Evolutionary conservation across 2,113 vertebrate genomes (phyloP).

Genomic region (Lagopus muta): DNA sequence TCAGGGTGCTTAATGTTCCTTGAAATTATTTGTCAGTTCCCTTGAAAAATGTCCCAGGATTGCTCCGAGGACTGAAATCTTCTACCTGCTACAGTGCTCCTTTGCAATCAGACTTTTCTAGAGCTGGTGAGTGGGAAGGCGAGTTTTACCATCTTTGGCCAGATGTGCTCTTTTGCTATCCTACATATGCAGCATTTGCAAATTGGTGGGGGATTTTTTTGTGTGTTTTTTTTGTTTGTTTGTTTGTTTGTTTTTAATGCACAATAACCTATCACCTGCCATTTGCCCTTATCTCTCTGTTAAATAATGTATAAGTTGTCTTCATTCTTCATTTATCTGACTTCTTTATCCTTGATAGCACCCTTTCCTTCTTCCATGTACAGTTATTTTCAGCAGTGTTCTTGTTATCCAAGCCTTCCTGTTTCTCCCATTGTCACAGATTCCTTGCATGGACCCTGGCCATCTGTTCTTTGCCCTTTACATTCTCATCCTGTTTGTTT

Average conservation of each 20-base stretch:
- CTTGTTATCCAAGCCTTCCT: neutral
- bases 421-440: neutral
- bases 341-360: neutral
- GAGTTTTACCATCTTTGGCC: neutral
- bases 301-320: neutral
- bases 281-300: neutral
- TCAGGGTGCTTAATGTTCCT: neutral
- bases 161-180: neutral
- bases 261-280: neutral
- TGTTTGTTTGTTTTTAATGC: neutral
- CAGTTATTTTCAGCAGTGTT: neutral
- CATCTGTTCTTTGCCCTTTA: conserved; percentile 6
- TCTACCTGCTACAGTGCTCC: neutral
- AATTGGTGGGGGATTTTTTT: neutral
- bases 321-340: neutral
- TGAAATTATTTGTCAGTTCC: neutral
- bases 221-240: neutral
- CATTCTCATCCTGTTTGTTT: neutral
- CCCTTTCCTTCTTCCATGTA: neutral
- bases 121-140: neutral
- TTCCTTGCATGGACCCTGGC: neutral
- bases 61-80: neutral
- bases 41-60: neutral
- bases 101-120: neutral
- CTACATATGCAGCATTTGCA: neutral